Base-by-base conservation (phyloP, 2,888 invertebrate species). In the Bedellia somnulentella region DNA sequence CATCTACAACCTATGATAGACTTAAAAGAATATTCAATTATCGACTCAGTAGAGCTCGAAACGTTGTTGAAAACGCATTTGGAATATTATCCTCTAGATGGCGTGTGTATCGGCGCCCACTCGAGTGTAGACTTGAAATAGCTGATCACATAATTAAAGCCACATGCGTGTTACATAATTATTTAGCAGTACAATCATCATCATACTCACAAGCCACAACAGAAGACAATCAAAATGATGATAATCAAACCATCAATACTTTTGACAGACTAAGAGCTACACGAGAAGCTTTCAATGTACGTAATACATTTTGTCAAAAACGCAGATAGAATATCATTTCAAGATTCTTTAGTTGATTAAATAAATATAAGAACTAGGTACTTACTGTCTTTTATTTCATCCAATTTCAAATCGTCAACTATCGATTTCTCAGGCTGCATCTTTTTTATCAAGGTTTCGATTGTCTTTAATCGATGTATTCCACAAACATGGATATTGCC, bases 31-130 rank as follows among this genome's bases (percentile, higher is more conserved):
- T 22, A 38, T 44, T 21, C 27, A 44, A 44, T 33, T 42, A 41
- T 28, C 34, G 44, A 39, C 33, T 42, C 15, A 39, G 36, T 30
- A 35, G 38, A 23, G 41, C 41, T 14, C 39, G 41, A 34, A 36
- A 39, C 16, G 39, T 39, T 34, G 39, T 43, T n/a, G 43, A 41
- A 36, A 36, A 38, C 31, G 39, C 43, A 31, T 43, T 41, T 31
- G 41, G 40, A 24, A 37, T 43, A 37, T 32, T 43, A 35, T 15
- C 38, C 29, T 31, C 38, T 27, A 40, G 38, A 35, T 42, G 38
- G 38, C 35, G 35, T 31, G 40, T 39, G 29, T 41, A 41, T 30
- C 35, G 33, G 24, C 37, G 37, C n/a, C n/a, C n/a, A n/a, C n/a
- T n/a, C 35, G 34, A 36, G 27, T 37, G 36, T 28, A 35, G 37